Base-by-base conservation (phyloP, 2,888 invertebrate species). In the Amphiduros pacificus region DNA sequence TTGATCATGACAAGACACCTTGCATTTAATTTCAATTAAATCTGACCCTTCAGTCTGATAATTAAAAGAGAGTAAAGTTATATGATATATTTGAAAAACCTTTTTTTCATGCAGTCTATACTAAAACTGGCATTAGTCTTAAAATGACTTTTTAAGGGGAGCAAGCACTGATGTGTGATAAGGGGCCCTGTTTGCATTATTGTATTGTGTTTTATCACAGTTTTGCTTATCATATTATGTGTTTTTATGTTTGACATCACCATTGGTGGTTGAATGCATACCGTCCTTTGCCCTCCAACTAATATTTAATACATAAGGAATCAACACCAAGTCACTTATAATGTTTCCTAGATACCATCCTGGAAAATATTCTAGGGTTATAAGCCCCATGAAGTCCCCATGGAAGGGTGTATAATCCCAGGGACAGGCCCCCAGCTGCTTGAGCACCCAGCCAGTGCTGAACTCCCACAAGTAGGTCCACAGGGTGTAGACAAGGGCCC, bases 351-450 rank as follows among this genome's bases (percentile, higher is more conserved):
- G 44, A 65, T 77, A 76, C 86, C 86, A 85, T 1, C 85, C 73
- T 0, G 85, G 85, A 14, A 83, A 83, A 72, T 85, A 85, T 68
- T 85, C 85, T 50, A 85, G 73, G 2, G 85, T 85, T 49, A 86
- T 80, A 31, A 85, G 73, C 4, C 85, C 85, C 76, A 82, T 82
- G 64, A 85, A 77, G 70, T 85, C 83, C 62, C 82, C 84, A 40
- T 77, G 69, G 72, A 84, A 85, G 11, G 82, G 82, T 2, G 75
- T 75, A 72, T 86, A 86, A 70, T 86, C 84, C 86, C 86, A 85
- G 0, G 85, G 85, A 72, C 85, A 85, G 2, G 85, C 84, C 63
- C 82, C 80, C 70, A 85, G 83, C 60, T 80, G 74, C 49, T 79
- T 77, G 32, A 86, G 74, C n/a, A 84, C 54, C 60, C 74, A 79